phyloP scores from a whole-genome alignment of 2,888 invertebrate genomes.

The Gastracanthus pulcherrimus region DNA sequence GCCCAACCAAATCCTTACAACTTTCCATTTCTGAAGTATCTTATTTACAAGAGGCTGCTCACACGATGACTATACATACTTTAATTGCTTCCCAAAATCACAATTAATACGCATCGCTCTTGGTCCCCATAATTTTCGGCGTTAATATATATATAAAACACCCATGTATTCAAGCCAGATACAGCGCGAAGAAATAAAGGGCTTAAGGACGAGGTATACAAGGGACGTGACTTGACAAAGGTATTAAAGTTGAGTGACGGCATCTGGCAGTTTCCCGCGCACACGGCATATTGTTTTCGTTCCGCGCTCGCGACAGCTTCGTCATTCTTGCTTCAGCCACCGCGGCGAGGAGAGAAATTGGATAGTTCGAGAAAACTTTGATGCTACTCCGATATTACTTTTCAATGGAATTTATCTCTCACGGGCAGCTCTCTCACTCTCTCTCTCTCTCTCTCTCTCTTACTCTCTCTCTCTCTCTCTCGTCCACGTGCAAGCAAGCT shows the following conservation, averaged over 20 bases:
- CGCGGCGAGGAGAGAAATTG: slow-evolving; percentile 33
- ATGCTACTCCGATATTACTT: slow-evolving; percentile 59
- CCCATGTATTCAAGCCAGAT: too few species aligned
- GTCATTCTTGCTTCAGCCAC: slow-evolving; percentile 45
- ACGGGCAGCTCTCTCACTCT: neutral
- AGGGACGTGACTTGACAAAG: slow-evolving; percentile 45
- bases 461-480: neutral
- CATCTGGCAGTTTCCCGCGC: slow-evolving; percentile 27
- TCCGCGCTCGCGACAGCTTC: slow-evolving; percentile 16
- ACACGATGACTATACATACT: too few species aligned
- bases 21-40: too few species aligned
- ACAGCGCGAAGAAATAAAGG: too few species aligned
- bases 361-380: slow-evolving; percentile 55
- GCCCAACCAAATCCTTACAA: too few species aligned
- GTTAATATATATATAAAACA: too few species aligned
- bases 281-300: slow-evolving; percentile 55
- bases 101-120: too few species aligned
- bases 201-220: too few species aligned
- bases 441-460: neutral
- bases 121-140: too few species aligned
- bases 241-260: slow-evolving; percentile 52
- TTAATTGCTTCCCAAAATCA: too few species aligned
- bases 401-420: slow-evolving; percentile 56
- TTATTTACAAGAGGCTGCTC: too few species aligned
- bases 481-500: neutral